Evolutionary conservation across 2,888 invertebrate species (phyloP), one percentile per base, ranked within the genome.

Genomic region (Hemaris fuciformis): DNA sequence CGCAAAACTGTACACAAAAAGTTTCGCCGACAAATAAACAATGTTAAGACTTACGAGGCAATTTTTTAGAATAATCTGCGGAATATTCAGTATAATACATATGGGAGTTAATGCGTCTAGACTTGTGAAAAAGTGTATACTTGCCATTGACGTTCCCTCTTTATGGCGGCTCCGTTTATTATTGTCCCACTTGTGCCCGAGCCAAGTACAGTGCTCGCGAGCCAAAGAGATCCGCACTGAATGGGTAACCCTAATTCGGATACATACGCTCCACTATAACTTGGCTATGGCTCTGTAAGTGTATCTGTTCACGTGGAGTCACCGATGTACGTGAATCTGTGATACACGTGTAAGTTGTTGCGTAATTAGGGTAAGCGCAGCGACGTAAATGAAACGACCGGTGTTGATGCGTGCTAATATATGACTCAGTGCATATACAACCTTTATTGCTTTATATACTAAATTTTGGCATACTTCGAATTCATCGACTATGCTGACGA

Each of bases 101-200:
- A 58, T 57, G 7, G 43, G 45, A 64, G 68, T 80, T 76, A 78
- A 81, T 77, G 78, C 65, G 83, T 84, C 84, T 84, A 84, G 84
- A 83, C 82, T 71, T 43, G 61, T 69, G 76, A 79, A 82, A 81
- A 80, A 79, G 73, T 68, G 64, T 74, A 76, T 71, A 76, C 73
- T 79, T 79, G 75, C 70, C 81, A 82, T 85, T 81, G 85, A 83
- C 82, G 78, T 74, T 72, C 68, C 72, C 76, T 76, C 74, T 84
- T 81, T 83, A 83, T 80, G 72, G 74, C 68, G 70, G 67, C 70
- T 74, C 74, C 75, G 80, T 78, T 78, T 84, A 82, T 84, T 83
- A 85, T 82, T 87, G 84, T 78, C 81, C 85, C 78, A 88, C 85
- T 89, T 88, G 87, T 74, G 65, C 69, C 62, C 62, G 78, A 72